Conservation (phyloP, 2,113 vertebrate species). For the Butastur rufipennis region DNA sequence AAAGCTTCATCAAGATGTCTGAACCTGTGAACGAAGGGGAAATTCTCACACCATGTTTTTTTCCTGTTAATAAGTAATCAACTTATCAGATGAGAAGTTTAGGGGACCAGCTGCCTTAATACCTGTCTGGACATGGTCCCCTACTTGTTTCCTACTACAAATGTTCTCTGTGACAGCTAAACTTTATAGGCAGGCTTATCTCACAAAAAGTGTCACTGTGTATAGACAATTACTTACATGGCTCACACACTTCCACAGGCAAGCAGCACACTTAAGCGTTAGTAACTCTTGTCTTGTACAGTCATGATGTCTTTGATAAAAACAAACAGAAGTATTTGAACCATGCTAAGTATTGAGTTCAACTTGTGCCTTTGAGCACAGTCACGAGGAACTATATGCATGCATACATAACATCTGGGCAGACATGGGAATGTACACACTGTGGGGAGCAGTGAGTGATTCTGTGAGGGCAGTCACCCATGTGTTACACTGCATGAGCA, state of each 20-base stretch:
- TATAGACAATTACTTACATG: not conserved
- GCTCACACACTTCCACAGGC: not conserved
- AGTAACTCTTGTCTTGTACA: not conserved
- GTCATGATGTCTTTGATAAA: not conserved
- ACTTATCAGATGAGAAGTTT: not conserved
- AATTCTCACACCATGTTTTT: not conserved
- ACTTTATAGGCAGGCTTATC: not conserved
- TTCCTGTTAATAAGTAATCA: not conserved
- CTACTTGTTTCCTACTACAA: not conserved
- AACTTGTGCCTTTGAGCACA: not conserved
- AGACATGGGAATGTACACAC: not conserved
- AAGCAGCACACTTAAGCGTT: not conserved
- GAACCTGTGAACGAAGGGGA: conserved; percentile 61
- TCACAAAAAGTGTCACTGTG: not conserved
- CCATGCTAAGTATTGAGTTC: not conserved
- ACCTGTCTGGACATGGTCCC: not conserved
- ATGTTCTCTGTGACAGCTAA: not conserved
- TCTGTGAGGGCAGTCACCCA: not conserved
- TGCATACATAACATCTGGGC: not conserved
- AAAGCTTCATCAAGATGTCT: conserved; percentile 78
- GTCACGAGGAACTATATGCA: not conserved
- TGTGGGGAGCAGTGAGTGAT: not conserved
- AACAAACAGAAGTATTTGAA: not conserved
- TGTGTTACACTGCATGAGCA: accelerated
- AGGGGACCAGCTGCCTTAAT: not conserved